Evolutionary conservation across 2,888 invertebrate genomes (phyloP).

Genomic region (Tillus elongatus): DNA sequence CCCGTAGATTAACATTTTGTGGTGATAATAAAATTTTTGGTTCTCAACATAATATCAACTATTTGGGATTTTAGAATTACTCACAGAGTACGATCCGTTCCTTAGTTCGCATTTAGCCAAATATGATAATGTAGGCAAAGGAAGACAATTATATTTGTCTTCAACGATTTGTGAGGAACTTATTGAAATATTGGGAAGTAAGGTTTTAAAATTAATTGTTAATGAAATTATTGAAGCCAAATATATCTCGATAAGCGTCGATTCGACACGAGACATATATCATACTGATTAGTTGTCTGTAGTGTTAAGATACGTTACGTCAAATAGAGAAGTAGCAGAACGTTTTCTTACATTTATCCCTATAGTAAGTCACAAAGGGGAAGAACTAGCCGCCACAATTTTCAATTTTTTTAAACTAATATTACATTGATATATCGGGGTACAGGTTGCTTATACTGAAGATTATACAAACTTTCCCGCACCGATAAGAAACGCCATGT

Average conservation of each 20-base stretch:
- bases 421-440: too few relatives aligned
- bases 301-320: constrained; percentile 2
- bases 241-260: constrained; percentile 5
- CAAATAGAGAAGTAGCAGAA: too few relatives aligned
- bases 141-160: too few relatives aligned
- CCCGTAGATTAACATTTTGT: too few relatives aligned
- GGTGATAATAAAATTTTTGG: constrained; percentile 25
- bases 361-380: too few relatives aligned
- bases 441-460: too few relatives aligned
- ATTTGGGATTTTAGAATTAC: constrained; percentile 6
- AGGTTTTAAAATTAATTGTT: background rate
- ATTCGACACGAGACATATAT: constrained; percentile 5
- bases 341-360: too few relatives aligned
- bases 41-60: constrained; percentile 25
- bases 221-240: constrained; percentile 6
- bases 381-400: too few relatives aligned
- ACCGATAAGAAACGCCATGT: too few relatives aligned
- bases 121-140: background rate
- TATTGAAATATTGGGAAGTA: background rate
- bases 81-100: background rate
- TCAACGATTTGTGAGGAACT: too few relatives aligned
- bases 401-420: too few relatives aligned
- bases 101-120: background rate
- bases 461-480: too few relatives aligned
- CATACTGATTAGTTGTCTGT: constrained; percentile 4